phyloP scores from a whole-genome alignment of 2,797 vertebrate genomes.

The Smutsia gigantea region DNA sequence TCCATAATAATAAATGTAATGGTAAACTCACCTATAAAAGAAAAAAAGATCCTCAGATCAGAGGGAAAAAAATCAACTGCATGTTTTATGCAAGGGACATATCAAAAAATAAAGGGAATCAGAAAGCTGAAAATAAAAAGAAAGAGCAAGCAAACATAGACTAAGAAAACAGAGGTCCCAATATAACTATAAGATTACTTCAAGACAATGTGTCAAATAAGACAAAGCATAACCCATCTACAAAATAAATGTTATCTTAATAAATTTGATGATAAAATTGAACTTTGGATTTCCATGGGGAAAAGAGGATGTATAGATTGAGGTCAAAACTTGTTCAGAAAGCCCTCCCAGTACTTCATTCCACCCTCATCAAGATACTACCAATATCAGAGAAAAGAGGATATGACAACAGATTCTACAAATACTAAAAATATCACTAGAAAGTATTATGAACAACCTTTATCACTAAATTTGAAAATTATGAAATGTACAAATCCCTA shows the following conservation, averaged over 20 bases:
- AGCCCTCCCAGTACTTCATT: not conserved
- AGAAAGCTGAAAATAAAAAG: constrained; percentile 8
- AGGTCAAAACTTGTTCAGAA: not conserved
- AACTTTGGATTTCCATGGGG: not conserved
- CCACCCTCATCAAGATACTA: not conserved
- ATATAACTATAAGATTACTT: not conserved
- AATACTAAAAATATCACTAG: not conserved
- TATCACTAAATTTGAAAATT: constrained; percentile 18
- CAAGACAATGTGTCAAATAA: not conserved
- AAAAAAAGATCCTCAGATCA: not conserved
- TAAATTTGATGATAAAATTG: not conserved
- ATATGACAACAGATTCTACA: not conserved
- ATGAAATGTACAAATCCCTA: not conserved
- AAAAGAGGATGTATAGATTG: not conserved
- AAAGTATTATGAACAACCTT: not conserved
- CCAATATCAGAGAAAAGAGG: not conserved
- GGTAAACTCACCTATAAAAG: not conserved
- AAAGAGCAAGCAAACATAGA: not conserved
- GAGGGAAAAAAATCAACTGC: not conserved
- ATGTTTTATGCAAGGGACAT: not conserved
- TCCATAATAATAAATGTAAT: not conserved
- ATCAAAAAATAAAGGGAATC: not conserved
- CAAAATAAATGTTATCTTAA: not conserved
- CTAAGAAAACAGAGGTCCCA: not conserved
- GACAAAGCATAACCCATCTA: not conserved